Base-by-base conservation (phyloP, 2,113 vertebrate species). In the Mustelus asterias region DNA sequence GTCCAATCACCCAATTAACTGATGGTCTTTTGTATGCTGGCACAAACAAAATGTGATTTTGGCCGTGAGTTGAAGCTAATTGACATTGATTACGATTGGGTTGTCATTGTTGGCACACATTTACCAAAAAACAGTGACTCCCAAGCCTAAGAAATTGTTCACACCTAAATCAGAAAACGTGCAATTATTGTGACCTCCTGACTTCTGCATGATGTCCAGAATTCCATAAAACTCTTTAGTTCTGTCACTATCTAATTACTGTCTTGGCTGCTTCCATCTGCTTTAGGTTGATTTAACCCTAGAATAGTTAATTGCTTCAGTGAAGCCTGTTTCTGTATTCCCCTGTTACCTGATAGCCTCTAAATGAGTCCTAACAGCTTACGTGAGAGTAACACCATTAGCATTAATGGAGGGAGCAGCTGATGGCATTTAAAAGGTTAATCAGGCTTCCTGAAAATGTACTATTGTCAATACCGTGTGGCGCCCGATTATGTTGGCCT, bases 401-500 rank as follows among this genome's bases (percentile, higher is more conserved):
- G 97, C 97, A 97, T 98, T 99, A 99, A 99, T 99, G 98, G 98
- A 98, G 97, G 97, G 96, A 97, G 97, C 96, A 78, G 96, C 96
- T 97, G 97, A 97, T 96, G 98, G 98, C 98, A 98, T 98, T 97
- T 97, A 98, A 98, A 98, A 99, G 98, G 98, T 98, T 99, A 98
- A 99, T 99, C 98, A 98, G 97, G 98, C 98, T 99, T 99, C 99
- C 99, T 98, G 98, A 98, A 98, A 96, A 96, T 98, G 98, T 97
- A 96, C 98, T 98, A 97, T 98, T 98, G 97, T 99, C 99, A 97
- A 99, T 99, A 99, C 97, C 96, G 97, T 96, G 97, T 99, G 99
- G 99, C 98, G 98, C 99, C 99, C 98, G 96, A 96, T 97, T 98
- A 98, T 98, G 98, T 98, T 98, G 98, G 98, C 98, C 98, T 97